These are phyloP conservation scores for Pygathrix nemaeus DNA, from an alignment of 2,113 vertebrate genomes.

Conservation along the genomic window DNA sequence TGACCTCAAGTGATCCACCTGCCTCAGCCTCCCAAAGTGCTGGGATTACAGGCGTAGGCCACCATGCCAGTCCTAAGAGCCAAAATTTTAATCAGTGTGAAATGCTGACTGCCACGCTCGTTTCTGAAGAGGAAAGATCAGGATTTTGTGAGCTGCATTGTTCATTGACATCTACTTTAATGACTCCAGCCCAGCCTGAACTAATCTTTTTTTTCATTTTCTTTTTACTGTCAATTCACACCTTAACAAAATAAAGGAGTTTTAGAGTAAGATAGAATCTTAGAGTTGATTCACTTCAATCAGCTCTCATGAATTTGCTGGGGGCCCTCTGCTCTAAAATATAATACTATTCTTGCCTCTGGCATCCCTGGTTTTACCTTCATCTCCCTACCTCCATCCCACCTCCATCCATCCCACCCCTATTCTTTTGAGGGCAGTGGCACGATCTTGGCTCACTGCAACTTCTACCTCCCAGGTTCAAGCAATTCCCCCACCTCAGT, in stretches of 20 bases:
- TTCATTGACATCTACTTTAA: neutral
- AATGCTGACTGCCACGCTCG: neutral
- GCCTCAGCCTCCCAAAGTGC: too few species aligned
- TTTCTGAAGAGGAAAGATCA: neutral
- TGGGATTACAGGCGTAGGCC: neutral
- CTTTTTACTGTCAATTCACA: neutral
- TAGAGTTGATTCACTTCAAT: neutral
- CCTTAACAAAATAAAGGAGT: neutral
- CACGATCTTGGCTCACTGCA: too few species aligned
- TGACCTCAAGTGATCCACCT: too few species aligned
- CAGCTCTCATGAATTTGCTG: neutral
- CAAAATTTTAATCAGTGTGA: neutral
- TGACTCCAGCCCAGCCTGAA: neutral
- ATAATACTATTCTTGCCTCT: neutral
- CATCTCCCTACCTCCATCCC: fast-evolving
- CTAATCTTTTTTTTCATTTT: neutral
- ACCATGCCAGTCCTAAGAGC: neutral
- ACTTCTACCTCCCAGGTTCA: too few species aligned
- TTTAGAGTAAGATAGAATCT: neutral
- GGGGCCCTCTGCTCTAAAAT: neutral
- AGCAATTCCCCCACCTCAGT: too few species aligned
- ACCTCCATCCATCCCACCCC: neutral
- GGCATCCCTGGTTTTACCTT: neutral
- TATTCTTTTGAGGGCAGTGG: too few species aligned
- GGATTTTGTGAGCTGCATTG: neutral